These are phyloP conservation scores for Endotricha flammealis DNA, from an alignment of 2,888 invertebrate species.

Conservation along the genomic window DNA sequence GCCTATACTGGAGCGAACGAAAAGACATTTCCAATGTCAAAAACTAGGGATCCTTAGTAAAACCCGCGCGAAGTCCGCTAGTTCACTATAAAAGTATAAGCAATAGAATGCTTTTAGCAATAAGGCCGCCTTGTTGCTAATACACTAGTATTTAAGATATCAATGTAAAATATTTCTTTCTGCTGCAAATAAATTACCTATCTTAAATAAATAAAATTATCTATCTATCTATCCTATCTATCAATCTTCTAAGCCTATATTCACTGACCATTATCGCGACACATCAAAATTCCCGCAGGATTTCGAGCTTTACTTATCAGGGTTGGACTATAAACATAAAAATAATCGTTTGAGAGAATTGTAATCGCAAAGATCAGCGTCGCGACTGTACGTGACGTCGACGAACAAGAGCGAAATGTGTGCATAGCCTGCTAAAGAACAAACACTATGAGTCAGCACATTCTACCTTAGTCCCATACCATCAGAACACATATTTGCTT, in stretches of 20 bases:
- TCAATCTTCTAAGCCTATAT: background rate
- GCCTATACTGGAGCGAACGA: no score
- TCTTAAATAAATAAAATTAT: no score
- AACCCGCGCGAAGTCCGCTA: no score
- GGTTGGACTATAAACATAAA: constrained; percentile 21
- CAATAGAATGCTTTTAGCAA: no score
- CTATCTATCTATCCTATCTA: no score
- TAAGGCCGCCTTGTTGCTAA: no score
- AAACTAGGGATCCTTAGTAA: no score
- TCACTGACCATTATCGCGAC: background rate
- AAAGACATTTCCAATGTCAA: no score
- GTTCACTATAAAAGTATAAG: no score
- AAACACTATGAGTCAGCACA: background rate
- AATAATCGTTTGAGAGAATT: constrained; percentile 24
- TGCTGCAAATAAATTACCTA: no score
- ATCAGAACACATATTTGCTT: background rate
- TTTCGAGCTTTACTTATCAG: constrained; percentile 16
- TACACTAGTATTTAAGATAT: no score
- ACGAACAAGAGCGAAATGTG: constrained; percentile 3
- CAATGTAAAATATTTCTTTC: no score
- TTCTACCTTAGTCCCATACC: background rate
- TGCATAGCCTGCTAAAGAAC: background rate
- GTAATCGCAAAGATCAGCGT: constrained; percentile 14
- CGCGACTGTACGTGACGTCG: constrained; percentile 12
- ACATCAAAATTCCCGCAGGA: constrained; percentile 7